Base-by-base conservation (phyloP, 2,888 invertebrate species). In the Eupsilia transversa region DNA sequence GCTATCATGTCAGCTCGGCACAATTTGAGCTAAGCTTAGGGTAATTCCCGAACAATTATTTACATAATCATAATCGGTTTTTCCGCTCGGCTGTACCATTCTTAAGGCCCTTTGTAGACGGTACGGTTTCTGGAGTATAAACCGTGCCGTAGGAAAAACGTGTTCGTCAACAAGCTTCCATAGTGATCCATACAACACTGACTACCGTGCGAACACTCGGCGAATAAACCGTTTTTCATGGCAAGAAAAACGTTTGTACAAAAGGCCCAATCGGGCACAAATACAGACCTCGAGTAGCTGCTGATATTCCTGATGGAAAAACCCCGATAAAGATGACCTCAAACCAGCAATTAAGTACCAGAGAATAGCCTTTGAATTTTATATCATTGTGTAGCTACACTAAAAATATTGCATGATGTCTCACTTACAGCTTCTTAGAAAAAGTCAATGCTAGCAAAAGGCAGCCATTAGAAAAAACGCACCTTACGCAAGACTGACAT, bases 401-500 rank as follows among this genome's bases (percentile, higher is more conserved):
- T 43, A 46, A 27, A 64, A 33, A n/a, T 7, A 38, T 52, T 1
- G 14, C 20, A 61, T 43, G 41, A 61, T 43, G 41, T 72, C 30
- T 33, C 30, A 46, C 38, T 65, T 30, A 46, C 20, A 56, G 14
- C 54, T 74, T 74, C 74, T 46, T 23, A 65, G 35, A 64, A n/a
- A 56, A 9, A 17, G 3, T 49, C 17, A 49, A 57, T 64, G 54
- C 54, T 30, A 74, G 46, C 41, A 33, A 30, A 35, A 35, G 23
- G 46, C 43, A 23, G 38, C 23, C 35, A 23, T 52, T 2, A 33
- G 17, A 41, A 59, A 57, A 71, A 73, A 52, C 27, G 7, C 5
- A 7, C 0, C 38, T 76, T 76, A 30, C 67, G 20, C 76, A 68
- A 75, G 20, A 60, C 30, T 68, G 52, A 38, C 68, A 68, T 68